Conservation (phyloP, 2,113 vertebrate species). For the Gymnobelideus leadbeateri region DNA sequence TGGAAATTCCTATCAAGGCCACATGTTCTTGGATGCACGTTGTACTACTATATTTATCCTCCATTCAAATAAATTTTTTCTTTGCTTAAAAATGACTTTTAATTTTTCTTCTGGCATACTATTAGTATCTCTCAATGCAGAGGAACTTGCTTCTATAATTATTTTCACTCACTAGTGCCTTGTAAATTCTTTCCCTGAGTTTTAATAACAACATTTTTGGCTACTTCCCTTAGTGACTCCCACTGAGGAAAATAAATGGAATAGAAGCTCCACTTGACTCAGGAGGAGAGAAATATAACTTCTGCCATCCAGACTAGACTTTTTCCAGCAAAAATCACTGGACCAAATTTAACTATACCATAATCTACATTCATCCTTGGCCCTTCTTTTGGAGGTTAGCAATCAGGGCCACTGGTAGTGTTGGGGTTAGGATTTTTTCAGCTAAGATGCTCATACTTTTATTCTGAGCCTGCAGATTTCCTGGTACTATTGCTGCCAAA, state of each 20-base stretch:
- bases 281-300: not conserved
- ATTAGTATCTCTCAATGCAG: not conserved
- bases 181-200: slow-evolving; percentile 3
- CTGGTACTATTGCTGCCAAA: not conserved
- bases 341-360: not conserved
- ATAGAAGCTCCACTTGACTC: not conserved
- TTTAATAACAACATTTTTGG: not conserved
- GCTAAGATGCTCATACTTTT: not conserved
- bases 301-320: not conserved
- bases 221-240: slow-evolving; percentile 1
- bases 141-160: not conserved
- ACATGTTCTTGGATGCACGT: not conserved
- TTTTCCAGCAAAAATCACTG: not conserved
- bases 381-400: not conserved
- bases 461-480: not conserved
- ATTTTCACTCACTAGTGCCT: not conserved
- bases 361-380: not conserved
- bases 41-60: not conserved
- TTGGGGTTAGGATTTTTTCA: not conserved
- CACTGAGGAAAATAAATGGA: slow-evolving; percentile 6
- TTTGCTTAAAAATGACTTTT: not conserved
- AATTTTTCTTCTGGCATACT: not conserved
- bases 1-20: not conserved
- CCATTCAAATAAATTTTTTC: not conserved
- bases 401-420: not conserved